phyloP scores from a whole-genome alignment of 2,113 vertebrate genomes.

The Thalassarche chlororhynchos region DNA sequence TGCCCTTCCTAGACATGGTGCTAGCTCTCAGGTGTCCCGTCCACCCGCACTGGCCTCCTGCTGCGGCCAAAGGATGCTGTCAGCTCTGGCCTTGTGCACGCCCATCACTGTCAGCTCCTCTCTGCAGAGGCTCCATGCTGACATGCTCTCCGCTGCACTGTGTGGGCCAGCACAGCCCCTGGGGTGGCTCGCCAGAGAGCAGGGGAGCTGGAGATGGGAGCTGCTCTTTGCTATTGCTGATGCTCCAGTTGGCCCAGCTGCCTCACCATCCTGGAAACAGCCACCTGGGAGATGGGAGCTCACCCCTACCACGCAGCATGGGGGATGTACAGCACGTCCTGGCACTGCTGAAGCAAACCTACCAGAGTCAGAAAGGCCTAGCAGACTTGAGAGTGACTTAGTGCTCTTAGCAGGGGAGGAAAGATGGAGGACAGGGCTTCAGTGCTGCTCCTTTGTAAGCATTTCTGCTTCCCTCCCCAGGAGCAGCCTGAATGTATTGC shows the following conservation, averaged over 20 bases:
- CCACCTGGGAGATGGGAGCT: background rate
- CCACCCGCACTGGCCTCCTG: background rate
- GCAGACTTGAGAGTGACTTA: background rate
- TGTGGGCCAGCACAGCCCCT: background rate
- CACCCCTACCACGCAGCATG: background rate
- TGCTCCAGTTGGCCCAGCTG: background rate
- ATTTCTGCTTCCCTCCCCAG: background rate
- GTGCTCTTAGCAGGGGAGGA: background rate
- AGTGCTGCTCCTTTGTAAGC: background rate
- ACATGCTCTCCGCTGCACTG: fast-evolving
- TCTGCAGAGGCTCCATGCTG: background rate
- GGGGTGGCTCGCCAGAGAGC: background rate
- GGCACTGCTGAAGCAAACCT: background rate
- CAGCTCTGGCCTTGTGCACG: background rate
- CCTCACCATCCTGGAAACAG: background rate
- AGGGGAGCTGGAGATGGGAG: background rate
- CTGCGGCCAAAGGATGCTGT: background rate
- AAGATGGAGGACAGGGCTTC: background rate
- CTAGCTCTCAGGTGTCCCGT: background rate
- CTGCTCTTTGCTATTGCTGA: background rate
- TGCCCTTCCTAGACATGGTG: background rate
- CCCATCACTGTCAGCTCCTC: background rate
- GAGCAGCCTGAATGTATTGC: background rate
- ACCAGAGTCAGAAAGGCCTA: background rate
- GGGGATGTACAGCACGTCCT: background rate